Conservation (phyloP, 2,888 invertebrate genomes). For the Callyntrura sp. region DNA sequence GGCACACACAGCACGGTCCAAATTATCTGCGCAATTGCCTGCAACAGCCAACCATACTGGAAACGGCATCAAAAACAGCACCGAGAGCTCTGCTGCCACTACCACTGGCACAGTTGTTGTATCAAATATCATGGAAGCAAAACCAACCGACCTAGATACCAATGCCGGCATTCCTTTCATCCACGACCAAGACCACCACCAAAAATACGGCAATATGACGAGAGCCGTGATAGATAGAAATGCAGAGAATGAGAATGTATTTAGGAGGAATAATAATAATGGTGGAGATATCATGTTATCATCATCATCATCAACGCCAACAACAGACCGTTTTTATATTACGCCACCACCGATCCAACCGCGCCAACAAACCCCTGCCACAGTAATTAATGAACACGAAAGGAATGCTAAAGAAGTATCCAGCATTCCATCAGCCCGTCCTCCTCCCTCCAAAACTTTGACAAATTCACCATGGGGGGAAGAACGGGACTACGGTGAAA, state of each 20-base stretch:
- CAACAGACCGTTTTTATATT: slow-evolving; percentile 48
- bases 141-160: slow-evolving; percentile 35
- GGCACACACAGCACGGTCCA: slow-evolving; percentile 66
- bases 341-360: slow-evolving; percentile 9
- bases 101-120: background rate
- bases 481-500: background rate
- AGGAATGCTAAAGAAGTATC: slow-evolving; percentile 27
- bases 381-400: slow-evolving; percentile 16
- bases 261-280: slow-evolving; percentile 39
- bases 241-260: slow-evolving; percentile 38
- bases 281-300: slow-evolving; percentile 65
- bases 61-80: background rate
- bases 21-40: slow-evolving; percentile 56
- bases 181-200: background rate
- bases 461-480: slow-evolving; percentile 13
- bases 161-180: slow-evolving; percentile 15
- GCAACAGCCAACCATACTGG: slow-evolving; percentile 57
- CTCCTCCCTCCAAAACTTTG: slow-evolving; percentile 48
- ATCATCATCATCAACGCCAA: slow-evolving; percentile 49
- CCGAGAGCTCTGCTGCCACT: background rate
- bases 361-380: slow-evolving; percentile 16
- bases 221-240: slow-evolving; percentile 62
- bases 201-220: slow-evolving; percentile 39
- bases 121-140: slow-evolving; percentile 20
- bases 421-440: slow-evolving; percentile 38